These are phyloP conservation scores for Shinisaurus crocodilurus DNA, from an alignment of 2,113 vertebrate genomes.

Conservation along the genomic window DNA sequence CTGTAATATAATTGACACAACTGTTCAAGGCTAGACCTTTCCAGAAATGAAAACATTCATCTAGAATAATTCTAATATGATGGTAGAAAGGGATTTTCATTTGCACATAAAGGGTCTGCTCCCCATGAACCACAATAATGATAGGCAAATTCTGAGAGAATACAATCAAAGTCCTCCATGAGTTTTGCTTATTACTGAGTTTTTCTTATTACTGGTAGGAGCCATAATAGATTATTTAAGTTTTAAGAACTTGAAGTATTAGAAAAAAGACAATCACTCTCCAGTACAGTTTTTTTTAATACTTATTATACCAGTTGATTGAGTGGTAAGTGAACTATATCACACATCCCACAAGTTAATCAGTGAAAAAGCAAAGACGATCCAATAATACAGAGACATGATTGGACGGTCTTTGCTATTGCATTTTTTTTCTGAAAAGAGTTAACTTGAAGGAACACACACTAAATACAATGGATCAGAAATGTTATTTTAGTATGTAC, in stretches of 20 bases:
- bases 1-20: too few relatives aligned
- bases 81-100: background rate
- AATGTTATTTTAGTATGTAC: background rate
- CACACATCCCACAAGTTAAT: background rate
- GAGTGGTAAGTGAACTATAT: background rate
- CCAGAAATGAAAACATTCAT: background rate
- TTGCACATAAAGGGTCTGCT: background rate
- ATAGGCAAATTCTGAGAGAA: background rate
- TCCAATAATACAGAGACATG: background rate
- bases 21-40: background rate
- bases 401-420: background rate
- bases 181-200: background rate
- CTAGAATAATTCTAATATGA: background rate
- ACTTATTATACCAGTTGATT: background rate
- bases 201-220: background rate
- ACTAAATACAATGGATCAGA: background rate
- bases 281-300: background rate
- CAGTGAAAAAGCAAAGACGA: background rate
- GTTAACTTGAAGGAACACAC: constrained; percentile 18
- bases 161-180: background rate
- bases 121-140: background rate
- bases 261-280: constrained; percentile 1
- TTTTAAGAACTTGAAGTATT: constrained; percentile 5
- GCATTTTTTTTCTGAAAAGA: constrained; percentile 2
- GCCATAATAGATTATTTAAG: background rate